Conservation (phyloP, 2,113 vertebrate genomes). For the Brachyhypopomus occidentalis region DNA sequence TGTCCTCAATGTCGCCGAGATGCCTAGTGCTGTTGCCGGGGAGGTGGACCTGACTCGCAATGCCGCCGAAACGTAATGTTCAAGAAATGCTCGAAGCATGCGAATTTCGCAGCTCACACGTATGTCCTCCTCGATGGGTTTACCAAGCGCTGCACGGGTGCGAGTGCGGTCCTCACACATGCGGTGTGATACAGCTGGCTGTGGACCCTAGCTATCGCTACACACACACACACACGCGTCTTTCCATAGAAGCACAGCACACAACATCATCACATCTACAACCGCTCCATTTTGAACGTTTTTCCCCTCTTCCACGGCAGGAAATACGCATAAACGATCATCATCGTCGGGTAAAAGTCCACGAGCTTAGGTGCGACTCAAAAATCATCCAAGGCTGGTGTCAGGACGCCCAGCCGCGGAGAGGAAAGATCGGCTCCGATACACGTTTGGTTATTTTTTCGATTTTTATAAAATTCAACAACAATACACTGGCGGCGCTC, state of each 20-base stretch:
- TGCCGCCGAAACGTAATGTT: constrained; percentile 51
- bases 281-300: constrained; percentile 61
- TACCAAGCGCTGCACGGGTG: background rate
- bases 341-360: constrained; percentile 34
- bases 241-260: constrained; percentile 18
- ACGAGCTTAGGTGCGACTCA: constrained; percentile 13
- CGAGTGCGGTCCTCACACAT: background rate
- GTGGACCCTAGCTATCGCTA: constrained; percentile 43
- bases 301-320: constrained; percentile 57
- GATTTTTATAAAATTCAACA: constrained; percentile 47
- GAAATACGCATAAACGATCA: constrained; percentile 58
- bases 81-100: constrained; percentile 52
- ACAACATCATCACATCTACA: constrained; percentile 51
- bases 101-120: constrained; percentile 8
- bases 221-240: constrained; percentile 51
- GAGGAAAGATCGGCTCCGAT: background rate
- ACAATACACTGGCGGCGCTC: constrained; percentile 55
- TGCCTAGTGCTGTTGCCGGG: background rate
- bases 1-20: constrained; percentile 31
- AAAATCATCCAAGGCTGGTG: constrained; percentile 18
- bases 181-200: constrained; percentile 16
- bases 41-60: constrained; percentile 21
- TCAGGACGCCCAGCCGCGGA: background rate
- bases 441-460: background rate
- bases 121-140: no score